Evolutionary conservation across 2,888 invertebrate genomes (phyloP), one percentile per base, ranked within the genome.

Genomic region (Electrophaes corylata): DNA sequence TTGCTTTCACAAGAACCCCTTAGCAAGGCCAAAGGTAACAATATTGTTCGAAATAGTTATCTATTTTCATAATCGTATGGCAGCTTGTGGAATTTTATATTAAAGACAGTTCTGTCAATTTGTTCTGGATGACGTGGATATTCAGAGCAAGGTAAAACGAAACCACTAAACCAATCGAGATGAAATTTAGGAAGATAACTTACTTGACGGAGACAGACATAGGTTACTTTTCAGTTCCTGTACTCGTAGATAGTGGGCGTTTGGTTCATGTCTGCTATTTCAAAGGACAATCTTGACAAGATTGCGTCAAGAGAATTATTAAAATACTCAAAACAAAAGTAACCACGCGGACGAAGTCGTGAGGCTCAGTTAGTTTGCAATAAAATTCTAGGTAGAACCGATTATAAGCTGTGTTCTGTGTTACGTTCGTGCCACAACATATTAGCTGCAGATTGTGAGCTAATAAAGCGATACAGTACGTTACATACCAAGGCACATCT

Each of bases 381-480:
- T 37, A 26, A 49, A 39, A 29, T 29, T 46, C 18, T 41, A 12
- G 16, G n/a, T 4, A 19, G 29, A 48, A 44, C 37, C 20, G 48
- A 48, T 44, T 20, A 19, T 46, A 41, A 12, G 19, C 41, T 12
- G 8, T 33, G 35, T 29, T 45, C 10, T 37, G 20, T 0, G 39
- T 33, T 12, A 23, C 23, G 23, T 49, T 54, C 40, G 33, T 53
- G 58, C 26, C 33, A 58, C 45, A 45, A 16, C 26, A 35, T 43
- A 51, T 51, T 33, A 43, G 45, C 44, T 51, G 44, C 14, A 46
- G 18, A 48, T 61, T 39, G 46, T 43, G 26, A 56, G 35, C 12
- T 61, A 62, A 62, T 57, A 52, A 62, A 60, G 45, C 62, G 59
- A 58, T 64, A 57, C 57, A 60, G 57, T 56, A 50, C 51, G 54